phyloP scores from a whole-genome alignment of 2,888 invertebrate genomes.

The Melanotus villosus region DNA sequence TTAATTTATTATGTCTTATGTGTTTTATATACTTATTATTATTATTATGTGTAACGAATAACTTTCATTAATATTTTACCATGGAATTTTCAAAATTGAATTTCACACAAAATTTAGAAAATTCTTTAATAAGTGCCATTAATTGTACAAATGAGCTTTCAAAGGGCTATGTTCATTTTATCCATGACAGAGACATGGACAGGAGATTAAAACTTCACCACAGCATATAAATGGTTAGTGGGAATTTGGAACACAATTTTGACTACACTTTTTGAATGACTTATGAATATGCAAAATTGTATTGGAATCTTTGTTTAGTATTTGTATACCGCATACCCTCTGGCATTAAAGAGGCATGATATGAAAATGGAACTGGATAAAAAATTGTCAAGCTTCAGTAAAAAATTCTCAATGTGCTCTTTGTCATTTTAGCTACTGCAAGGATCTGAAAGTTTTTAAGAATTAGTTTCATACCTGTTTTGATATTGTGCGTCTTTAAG shows the following conservation, averaged over 20 bases:
- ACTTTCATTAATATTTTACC: slow-evolving; percentile 4
- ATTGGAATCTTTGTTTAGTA: too few relatives aligned
- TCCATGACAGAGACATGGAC: slow-evolving; percentile 6
- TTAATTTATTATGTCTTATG: slow-evolving; percentile 20
- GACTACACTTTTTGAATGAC: background rate
- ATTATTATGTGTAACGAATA: slow-evolving; percentile 3
- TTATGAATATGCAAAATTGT: background rate
- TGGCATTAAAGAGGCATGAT: too few relatives aligned
- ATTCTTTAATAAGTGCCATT: slow-evolving; percentile 38
- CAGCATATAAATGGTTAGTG: too few relatives aligned
- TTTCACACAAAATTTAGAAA: slow-evolving; percentile 1
- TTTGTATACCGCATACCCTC: too few relatives aligned
- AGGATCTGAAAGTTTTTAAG: too few relatives aligned
- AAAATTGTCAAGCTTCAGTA: too few relatives aligned
- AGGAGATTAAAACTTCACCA: too few relatives aligned
- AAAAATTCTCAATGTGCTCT: too few relatives aligned
- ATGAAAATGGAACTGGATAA: background rate
- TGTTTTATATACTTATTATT: slow-evolving; percentile 25
- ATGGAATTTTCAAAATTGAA: background rate
- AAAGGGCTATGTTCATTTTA: background rate
- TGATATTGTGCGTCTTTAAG: too few relatives aligned
- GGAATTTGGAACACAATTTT: background rate
- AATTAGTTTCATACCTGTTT: too few relatives aligned
- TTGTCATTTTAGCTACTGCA: too few relatives aligned
- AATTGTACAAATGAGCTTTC: slow-evolving; percentile 22